These are phyloP conservation scores for Serilophus lunatus DNA, from an alignment of 2,113 vertebrate genomes.

Conservation along the genomic window DNA sequence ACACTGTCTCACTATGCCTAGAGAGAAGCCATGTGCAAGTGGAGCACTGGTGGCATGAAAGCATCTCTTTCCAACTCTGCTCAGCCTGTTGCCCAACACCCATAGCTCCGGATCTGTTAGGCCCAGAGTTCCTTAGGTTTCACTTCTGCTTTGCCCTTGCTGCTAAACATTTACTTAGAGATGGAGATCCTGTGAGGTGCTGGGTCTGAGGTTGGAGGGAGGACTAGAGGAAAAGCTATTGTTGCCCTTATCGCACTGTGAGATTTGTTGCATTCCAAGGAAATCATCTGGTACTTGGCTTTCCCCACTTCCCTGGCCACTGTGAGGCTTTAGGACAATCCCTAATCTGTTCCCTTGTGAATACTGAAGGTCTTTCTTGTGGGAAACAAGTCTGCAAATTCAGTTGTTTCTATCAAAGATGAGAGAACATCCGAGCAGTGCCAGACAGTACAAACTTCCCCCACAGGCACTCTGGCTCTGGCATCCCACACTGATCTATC, in stretches of 20 bases:
- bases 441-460: constrained; percentile 60
- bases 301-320: neutral
- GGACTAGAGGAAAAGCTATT: neutral
- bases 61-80: neutral
- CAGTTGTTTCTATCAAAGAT: constrained; percentile 59
- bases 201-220: neutral
- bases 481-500: constrained; percentile 48
- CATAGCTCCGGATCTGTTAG: fast-evolving
- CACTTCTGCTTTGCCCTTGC: neutral
- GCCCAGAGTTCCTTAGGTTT: neutral
- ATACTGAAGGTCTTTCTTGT: constrained; percentile 58
- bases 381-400: constrained; percentile 51
- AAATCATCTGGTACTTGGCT: constrained; percentile 49
- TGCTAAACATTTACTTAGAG: neutral
- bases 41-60: neutral
- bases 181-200: neutral
- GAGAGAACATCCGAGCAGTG: constrained; percentile 52
- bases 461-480: constrained; percentile 35
- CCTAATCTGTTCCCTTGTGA: constrained; percentile 51
- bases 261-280: constrained; percentile 54
- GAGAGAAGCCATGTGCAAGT: neutral
- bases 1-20: neutral
- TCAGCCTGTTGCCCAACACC: neutral
- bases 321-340: constrained; percentile 44
- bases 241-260: constrained; percentile 12